Conservation (phyloP, 1,140 invertebrate species). For the Drosophila nannoptera region DNA sequence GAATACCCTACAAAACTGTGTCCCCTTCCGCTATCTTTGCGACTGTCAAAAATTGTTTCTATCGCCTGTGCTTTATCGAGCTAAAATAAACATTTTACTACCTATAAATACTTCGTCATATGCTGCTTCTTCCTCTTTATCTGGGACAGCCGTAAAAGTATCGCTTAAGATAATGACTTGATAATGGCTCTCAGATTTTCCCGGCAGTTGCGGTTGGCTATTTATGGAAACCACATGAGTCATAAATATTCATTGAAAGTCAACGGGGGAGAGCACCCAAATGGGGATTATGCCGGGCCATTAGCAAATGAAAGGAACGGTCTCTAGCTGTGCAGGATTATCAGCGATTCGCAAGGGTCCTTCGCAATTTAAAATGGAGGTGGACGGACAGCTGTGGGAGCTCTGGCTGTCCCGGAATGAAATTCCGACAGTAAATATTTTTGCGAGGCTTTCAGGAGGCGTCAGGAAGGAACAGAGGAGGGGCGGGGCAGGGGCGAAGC, state of each 20-base stretch:
- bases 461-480: too few relatives aligned
- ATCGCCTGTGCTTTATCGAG: too few relatives aligned
- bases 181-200: slow-evolving; percentile 13
- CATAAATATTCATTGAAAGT: slow-evolving; percentile 31
- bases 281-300: neutral
- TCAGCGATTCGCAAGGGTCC: slow-evolving; percentile 26
- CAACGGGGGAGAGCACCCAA: neutral
- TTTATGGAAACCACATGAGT: slow-evolving; percentile 6
- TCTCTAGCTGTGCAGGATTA: slow-evolving; percentile 13
- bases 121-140: neutral
- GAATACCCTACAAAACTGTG: too few relatives aligned
- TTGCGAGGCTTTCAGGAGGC: slow-evolving; percentile 34
- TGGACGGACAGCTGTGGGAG: slow-evolving; percentile 39
- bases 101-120: neutral
- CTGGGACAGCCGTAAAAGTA: neutral
- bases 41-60: too few relatives aligned
- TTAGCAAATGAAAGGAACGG: slow-evolving; percentile 23
- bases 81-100: too few relatives aligned
- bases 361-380: slow-evolving; percentile 20
- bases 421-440: slow-evolving; percentile 68
- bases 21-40: too few relatives aligned
- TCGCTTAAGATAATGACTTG: slow-evolving; percentile 13
- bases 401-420: slow-evolving; percentile 54
- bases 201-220: slow-evolving; percentile 4
- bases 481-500: slow-evolving; percentile 11